Percentiles rank a stretch among this genome's conserved stretches.
These are phyloP conservation scores for Eumeta japonica DNA, from an alignment of 1,140 invertebrate genomes.

Conservation along the genomic window DNA sequence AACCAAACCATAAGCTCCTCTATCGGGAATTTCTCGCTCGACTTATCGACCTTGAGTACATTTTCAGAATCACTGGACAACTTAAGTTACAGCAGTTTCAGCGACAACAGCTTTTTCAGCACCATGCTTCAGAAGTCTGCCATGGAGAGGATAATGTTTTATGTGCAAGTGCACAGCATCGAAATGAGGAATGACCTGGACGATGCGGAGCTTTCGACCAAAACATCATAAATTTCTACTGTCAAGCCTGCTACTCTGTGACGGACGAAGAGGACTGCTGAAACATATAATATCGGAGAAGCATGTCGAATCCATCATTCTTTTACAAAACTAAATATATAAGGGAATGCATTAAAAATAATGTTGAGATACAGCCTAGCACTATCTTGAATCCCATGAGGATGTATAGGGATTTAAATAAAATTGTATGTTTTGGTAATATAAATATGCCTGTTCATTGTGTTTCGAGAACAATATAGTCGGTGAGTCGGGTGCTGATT, in stretches of 20 bases:
- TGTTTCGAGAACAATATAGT: constrained; percentile 45
- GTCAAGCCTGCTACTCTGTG: constrained; percentile 31
- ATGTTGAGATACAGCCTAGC: constrained; percentile 43
- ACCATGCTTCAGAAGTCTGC: constrained; percentile 37
- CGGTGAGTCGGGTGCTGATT: constrained; percentile 45
- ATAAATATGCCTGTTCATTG: constrained; percentile 40
- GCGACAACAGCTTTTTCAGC: constrained; percentile 29
- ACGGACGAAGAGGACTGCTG: constrained; percentile 32
- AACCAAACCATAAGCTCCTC: constrained; percentile 37
- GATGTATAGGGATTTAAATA: constrained; percentile 47
- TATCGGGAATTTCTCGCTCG: constrained; percentile 41
- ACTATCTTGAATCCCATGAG: constrained; percentile 45
- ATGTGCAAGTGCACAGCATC: constrained; percentile 44
- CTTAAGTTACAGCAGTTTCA: constrained; percentile 42
- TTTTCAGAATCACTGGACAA: constrained; percentile 44
- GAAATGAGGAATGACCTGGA: constrained; percentile 25
- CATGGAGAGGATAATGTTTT: constrained; percentile 43
- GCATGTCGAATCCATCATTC: constrained; percentile 48
- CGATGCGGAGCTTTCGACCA: constrained; percentile 19
- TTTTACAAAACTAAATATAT: constrained; percentile 47
- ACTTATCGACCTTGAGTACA: constrained; percentile 34
- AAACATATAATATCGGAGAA: constrained; percentile 35
- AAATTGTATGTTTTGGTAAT: constrained; percentile 49
- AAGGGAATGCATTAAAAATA: constrained; percentile 37
- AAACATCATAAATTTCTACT: constrained; percentile 30